Evolutionary conservation across 2,113 vertebrate genomes (phyloP).

Genomic region (Oxygymnocypris stewartii): DNA sequence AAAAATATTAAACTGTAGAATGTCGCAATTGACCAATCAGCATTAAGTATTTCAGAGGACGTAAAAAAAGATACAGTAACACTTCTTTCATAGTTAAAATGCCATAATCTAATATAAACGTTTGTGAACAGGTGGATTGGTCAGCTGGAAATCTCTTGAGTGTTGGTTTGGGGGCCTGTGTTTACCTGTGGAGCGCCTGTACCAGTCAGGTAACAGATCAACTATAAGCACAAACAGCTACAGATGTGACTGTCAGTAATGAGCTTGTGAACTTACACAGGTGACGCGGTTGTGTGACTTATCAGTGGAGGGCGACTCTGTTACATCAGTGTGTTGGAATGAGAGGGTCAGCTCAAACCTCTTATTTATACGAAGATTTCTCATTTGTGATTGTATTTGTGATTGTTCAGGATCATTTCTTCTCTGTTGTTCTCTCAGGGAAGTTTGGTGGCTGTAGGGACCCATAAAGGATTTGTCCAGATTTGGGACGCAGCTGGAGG

Average conservation of each 20-base stretch:
- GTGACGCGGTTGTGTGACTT: slow-evolving; percentile 68
- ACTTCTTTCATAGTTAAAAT: too few species aligned
- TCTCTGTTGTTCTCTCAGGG: slow-evolving; percentile 64
- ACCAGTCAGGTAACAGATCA: slow-evolving; percentile 63
- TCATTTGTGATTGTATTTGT: not conserved
- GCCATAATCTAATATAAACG: too few species aligned
- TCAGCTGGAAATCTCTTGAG: slow-evolving; percentile 67
- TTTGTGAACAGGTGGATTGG: slow-evolving; percentile 62
- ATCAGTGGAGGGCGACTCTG: slow-evolving; percentile 68
- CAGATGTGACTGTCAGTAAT: not conserved
- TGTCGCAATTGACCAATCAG: not conserved
- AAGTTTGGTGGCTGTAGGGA: slow-evolving; percentile 78
- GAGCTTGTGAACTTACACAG: slow-evolving; percentile 45
- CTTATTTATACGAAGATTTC: not conserved
- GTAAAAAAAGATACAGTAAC: too few species aligned
- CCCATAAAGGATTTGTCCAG: slow-evolving; percentile 81
- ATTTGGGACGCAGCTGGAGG: slow-evolving; percentile 82
- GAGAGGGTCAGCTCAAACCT: slow-evolving; percentile 59
- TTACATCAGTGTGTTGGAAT: slow-evolving; percentile 71
- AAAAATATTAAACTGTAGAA: not conserved
- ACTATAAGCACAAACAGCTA: not conserved
- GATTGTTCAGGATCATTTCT: not conserved
- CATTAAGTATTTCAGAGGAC: not conserved
- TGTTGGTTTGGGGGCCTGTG: slow-evolving; percentile 67
- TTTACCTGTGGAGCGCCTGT: slow-evolving; percentile 70